Evolutionary conservation across 2,113 vertebrate genomes (phyloP).

Genomic region (Macaca nemestrina): DNA sequence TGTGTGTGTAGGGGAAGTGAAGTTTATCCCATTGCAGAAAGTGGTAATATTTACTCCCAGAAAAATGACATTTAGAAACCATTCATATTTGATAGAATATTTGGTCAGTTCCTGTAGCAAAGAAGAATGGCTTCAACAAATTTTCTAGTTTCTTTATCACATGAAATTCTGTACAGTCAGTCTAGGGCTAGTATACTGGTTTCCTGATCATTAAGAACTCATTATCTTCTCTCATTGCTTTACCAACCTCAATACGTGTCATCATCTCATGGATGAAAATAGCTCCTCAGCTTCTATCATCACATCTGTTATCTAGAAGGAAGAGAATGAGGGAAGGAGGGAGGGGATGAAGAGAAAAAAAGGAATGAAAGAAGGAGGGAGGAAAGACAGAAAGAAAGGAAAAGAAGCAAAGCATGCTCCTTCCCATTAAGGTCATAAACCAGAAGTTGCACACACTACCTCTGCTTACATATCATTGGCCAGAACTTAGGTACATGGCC

Average conservation of each 20-base stretch:
- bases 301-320: neutral
- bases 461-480: neutral
- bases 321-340: neutral
- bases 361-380: neutral
- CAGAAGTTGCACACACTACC: neutral
- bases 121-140: neutral
- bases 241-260: neutral
- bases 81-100: neutral
- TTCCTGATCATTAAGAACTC: neutral
- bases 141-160: neutral
- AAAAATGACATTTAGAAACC: neutral
- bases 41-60: neutral
- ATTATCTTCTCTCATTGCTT: neutral
- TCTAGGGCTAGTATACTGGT: neutral
- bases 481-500: neutral
- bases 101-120: neutral
- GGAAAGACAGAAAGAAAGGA: neutral
- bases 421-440: neutral
- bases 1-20: neutral
- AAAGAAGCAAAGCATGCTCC: neutral
- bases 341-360: accelerated
- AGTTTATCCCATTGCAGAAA: neutral
- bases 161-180: neutral
- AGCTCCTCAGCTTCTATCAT: neutral
- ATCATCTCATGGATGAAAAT: neutral